Conservation (phyloP, 1,140 invertebrate genomes). For the Gonioctena quinquepunctata region DNA sequence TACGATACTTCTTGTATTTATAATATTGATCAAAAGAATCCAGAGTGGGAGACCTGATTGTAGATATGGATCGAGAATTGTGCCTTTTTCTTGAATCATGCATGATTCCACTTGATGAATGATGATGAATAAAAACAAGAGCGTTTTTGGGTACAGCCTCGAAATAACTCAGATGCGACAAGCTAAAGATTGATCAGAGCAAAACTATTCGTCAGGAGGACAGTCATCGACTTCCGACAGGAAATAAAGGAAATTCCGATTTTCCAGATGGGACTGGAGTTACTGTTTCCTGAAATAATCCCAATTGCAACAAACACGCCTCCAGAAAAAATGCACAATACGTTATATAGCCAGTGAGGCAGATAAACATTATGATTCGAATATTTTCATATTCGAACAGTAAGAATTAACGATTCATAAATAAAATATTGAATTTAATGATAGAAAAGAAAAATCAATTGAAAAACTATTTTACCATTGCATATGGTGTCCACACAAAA, state of each 20-base stretch:
- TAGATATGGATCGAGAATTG: not conserved
- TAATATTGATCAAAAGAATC: not conserved
- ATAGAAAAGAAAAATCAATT: not conserved
- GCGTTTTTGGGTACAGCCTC: not conserved
- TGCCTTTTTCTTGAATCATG: slow-evolving; percentile 3
- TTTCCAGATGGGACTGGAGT: not conserved
- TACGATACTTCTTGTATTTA: not conserved
- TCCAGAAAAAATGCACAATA: not conserved
- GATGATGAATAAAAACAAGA: not conserved
- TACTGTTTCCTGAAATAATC: not conserved
- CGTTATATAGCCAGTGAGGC: not conserved
- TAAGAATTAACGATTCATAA: not conserved
- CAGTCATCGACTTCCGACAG: not conserved
- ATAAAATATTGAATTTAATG: not conserved
- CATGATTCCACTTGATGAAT: not conserved
- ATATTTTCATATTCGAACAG: not conserved
- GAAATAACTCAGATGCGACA: not conserved
- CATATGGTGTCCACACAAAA: too few relatives aligned
- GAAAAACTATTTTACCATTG: not conserved
- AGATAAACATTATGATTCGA: not conserved
- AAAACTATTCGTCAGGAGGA: not conserved
- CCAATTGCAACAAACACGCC: not conserved
- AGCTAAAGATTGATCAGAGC: not conserved
- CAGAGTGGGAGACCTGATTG: not conserved
- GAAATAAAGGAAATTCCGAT: not conserved